These are phyloP conservation scores for Saxidomus purpurata DNA, from an alignment of 1,140 invertebrate genomes.

Conservation along the genomic window DNA sequence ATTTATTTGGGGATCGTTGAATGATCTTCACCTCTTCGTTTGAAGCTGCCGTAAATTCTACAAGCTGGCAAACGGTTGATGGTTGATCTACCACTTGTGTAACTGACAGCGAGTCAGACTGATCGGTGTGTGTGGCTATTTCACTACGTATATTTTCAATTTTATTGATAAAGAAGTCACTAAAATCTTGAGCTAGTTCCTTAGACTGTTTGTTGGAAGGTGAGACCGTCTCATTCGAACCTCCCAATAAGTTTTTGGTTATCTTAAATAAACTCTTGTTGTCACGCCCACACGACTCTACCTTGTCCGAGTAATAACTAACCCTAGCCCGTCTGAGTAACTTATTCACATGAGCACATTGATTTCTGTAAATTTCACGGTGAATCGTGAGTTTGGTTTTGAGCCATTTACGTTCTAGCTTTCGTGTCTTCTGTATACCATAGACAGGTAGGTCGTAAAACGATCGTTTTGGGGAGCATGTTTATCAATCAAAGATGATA, in stretches of 20 bases:
- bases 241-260: conserved; percentile 45
- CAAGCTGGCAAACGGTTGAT: not conserved
- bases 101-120: not conserved
- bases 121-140: conserved; percentile 8
- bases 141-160: conserved; percentile 40
- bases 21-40: conserved; percentile 22
- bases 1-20: conserved; percentile 52
- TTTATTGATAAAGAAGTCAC: conserved; percentile 62
- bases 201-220: conserved; percentile 13
- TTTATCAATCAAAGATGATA: no score
- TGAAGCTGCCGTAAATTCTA: conserved; percentile 33
- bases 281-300: conserved; percentile 35
- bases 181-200: conserved; percentile 48
- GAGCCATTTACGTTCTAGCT: no score
- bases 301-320: conserved; percentile 46
- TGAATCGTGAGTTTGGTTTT: no score
- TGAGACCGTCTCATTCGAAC: not conserved
- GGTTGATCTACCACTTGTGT: not conserved
- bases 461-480: no score
- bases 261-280: conserved; percentile 46
- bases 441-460: no score
- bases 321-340: conserved; percentile 28
- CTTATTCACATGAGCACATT: conserved; percentile 51
- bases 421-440: no score
- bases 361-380: conserved; percentile 51